Evolutionary conservation across 2,113 vertebrate species (phyloP).

Genomic region (Ibidorhyncha struthersii): DNA sequence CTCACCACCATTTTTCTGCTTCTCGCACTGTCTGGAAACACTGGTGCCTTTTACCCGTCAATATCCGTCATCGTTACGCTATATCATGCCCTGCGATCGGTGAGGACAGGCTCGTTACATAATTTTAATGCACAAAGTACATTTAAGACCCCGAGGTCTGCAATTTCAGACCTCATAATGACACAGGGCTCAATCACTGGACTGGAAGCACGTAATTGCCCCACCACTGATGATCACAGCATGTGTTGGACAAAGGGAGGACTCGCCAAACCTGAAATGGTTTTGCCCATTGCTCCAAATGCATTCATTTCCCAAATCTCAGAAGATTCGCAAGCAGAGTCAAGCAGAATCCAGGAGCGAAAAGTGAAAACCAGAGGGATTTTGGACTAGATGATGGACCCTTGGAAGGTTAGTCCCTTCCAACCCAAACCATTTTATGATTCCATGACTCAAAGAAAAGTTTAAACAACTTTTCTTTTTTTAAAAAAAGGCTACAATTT

Average conservation of each 20-base stretch:
- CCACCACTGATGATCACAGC: background rate
- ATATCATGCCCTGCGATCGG: accelerated
- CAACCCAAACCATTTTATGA: background rate
- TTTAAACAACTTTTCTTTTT: background rate
- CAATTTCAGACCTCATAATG: background rate
- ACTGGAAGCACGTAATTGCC: background rate
- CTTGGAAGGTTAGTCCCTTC: background rate
- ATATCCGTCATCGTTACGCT: background rate
- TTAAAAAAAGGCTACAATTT: background rate
- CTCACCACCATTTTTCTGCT: background rate
- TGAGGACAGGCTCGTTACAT: background rate
- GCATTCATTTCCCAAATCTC: background rate
- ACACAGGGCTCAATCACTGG: background rate
- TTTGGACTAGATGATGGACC: background rate
- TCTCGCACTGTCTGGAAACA: background rate
- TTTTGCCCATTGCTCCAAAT: background rate
- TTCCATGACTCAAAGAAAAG: background rate
- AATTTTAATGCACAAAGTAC: slow-evolving; percentile 40
- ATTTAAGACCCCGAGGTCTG: background rate
- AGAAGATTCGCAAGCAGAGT: background rate
- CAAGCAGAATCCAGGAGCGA: background rate
- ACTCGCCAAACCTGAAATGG: background rate
- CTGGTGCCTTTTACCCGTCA: background rate
- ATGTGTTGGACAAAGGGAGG: background rate
- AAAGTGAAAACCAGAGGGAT: background rate